Conservation (phyloP, 2,113 vertebrate species). For the Neolamprologus cancellatus region DNA sequence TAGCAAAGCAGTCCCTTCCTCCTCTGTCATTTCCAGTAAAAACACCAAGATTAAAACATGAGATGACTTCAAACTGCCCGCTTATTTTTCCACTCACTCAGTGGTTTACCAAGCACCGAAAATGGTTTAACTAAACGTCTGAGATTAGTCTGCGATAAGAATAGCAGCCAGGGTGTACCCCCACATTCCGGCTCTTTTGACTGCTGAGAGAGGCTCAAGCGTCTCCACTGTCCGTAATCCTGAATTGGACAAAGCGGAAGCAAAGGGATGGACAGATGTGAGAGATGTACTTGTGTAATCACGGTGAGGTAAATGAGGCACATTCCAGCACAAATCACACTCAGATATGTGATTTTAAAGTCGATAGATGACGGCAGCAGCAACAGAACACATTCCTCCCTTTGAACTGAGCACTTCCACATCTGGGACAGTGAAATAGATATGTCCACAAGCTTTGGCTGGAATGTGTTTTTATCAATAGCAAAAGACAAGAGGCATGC, state of each 20-base stretch:
- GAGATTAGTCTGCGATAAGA: not conserved
- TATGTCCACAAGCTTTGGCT: not conserved
- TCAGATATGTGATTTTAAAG: not conserved
- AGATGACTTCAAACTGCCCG: not conserved
- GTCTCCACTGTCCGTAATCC: not conserved
- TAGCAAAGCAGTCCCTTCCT: not conserved
- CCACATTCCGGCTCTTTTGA: not conserved
- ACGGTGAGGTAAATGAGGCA: not conserved
- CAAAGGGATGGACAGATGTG: not conserved
- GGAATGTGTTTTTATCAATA: slow-evolving; percentile 19
- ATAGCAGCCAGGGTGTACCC: not conserved
- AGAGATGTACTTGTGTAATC: not conserved
- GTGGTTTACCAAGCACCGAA: not conserved
- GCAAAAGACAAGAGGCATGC: not conserved
- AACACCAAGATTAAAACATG: not conserved
- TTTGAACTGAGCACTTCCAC: slow-evolving; percentile 16
- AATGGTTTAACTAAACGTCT: not conserved
- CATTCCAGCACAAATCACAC: not conserved
- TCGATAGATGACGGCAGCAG: not conserved
- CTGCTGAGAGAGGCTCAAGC: not conserved
- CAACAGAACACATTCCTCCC: not conserved
- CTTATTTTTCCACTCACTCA: not conserved
- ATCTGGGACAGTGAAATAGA: not conserved
- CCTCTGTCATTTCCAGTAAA: not conserved
- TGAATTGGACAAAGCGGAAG: not conserved